Base-by-base conservation (phyloP, 2,888 invertebrate species). In the Gibbula magus region DNA sequence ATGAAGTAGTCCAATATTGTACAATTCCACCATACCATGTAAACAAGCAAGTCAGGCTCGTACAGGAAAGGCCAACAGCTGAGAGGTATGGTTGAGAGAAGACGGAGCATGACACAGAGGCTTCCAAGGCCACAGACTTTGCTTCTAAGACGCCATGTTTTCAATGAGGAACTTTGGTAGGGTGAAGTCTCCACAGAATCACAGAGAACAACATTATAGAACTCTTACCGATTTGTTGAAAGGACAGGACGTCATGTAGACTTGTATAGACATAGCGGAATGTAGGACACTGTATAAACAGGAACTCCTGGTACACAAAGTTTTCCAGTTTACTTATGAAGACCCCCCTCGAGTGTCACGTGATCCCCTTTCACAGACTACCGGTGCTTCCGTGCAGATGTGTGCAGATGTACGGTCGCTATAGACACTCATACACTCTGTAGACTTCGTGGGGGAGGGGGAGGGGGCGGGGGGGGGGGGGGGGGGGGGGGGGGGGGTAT, bases 311-410 rank as follows among this genome's bases (percentile, higher is more conserved):
- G 61, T 25, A 25, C 61, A 61, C 61, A 61, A 61, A 61, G 61
- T 61, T 61, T 29, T 61, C 22, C 61, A 61, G 61, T 61, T 54
- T 61, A 39, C 70, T 73, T 45, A 73, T 35, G 32, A 45, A 73
- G 39, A 73, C 39, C 70, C 35, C 70, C 35, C 70, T 29, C 66
- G 18, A 20, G 32, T 20, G 35, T 73, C 70, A 35, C 39, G 35
- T 39, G 39, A 35, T 73, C 39, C n/a, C 32, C 45, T 35, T 73
- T 35, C 70, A 45, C 39, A 16, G 45, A 45, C 70, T 39, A 13
- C 20, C 39, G 10, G 10, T 35, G 29, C 16, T 73, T 73, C 20
- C 45, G 35, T 20, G 32, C 45, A 73, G n/a, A n/a, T n/a, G 16
- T 29, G 66, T 29, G 22, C 22, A 29, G 35, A 35, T 29, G 35